Evolutionary conservation across 1,140 invertebrate species (phyloP), one percentile per base, ranked within the genome.

Genomic region (Capitella teleta): DNA sequence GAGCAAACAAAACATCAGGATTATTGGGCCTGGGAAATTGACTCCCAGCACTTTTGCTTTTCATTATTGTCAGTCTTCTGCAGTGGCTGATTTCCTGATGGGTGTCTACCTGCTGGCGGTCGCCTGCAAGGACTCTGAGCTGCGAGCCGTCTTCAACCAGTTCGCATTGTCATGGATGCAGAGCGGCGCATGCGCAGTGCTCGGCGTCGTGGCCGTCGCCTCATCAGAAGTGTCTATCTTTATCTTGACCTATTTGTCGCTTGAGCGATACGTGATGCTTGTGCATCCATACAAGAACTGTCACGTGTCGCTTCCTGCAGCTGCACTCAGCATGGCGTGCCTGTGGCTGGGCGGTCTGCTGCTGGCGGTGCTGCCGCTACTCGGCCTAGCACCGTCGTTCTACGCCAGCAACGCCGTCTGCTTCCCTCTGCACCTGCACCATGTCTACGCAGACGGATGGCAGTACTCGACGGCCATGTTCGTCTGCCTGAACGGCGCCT

Each of bases 101-200:
- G 85, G 84, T 1, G 62, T 86, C 38, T 87, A 87, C 66, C 71
- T 87, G 47, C 61, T 84, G 12, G 74, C 80, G 40, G 82, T 87
- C 56, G 83, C 79, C 4, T 63, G 78, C 25, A 74, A 81, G 57
- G 85, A 88, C 62, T 60, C 76, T 24, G 69, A 72, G 42, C 84
- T 77, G 60, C 69, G 83, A 18, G 76, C 78, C 44, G 69, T 71
- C 38, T 88, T 84, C 66, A 76, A 81, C 55, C 59, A 67, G 50
- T 69, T 79, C 47, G 80, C 83, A 1, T 72, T 73, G 21, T 59
- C 72, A 0, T 88, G 85, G 85, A 78, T 82, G 57, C 76, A 76
- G 3, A 85, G 83, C 1, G 80, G 77, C 76, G 44, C 50, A 14
- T 68, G 66, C 44, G 55, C 59, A 16, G 16, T 58, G n/a, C 55